Evolutionary conservation across 1,140 invertebrate species (phyloP).

Genomic region (Camponotus vicinus): DNA sequence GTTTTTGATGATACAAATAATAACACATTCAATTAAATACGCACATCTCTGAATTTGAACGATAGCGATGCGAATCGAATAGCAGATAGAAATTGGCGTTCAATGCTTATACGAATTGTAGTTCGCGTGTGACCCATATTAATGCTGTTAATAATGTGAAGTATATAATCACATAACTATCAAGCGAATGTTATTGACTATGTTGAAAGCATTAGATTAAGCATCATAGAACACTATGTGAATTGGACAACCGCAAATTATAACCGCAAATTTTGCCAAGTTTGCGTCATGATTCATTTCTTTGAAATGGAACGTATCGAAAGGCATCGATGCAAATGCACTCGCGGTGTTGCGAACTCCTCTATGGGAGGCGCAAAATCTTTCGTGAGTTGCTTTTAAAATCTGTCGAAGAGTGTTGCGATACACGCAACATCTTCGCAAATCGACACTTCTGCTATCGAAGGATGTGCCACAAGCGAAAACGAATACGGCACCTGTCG

Average conservation of each 20-base stretch:
- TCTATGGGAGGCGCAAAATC: neutral
- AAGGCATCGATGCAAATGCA: slow-evolving; percentile 5
- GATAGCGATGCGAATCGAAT: slow-evolving; percentile 31
- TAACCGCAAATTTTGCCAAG: slow-evolving; percentile 8
- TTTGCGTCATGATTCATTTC: neutral
- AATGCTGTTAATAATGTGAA: slow-evolving; percentile 52
- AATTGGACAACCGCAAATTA: slow-evolving; percentile 17
- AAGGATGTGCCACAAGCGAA: neutral
- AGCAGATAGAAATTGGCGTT: slow-evolving; percentile 41
- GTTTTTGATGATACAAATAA: slow-evolving; percentile 58
- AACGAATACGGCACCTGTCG: slow-evolving; percentile 27
- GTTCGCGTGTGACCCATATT: slow-evolving; percentile 24
- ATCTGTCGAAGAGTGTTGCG: slow-evolving; percentile 36
- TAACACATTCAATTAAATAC: slow-evolving; percentile 55
- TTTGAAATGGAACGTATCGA: neutral
- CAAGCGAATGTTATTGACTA: slow-evolving; percentile 44
- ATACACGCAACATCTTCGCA: neutral
- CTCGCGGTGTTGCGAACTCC: slow-evolving; percentile 23
- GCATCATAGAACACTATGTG: neutral
- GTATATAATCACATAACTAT: slow-evolving; percentile 49
- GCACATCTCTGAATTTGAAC: slow-evolving; percentile 27
- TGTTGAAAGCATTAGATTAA: slow-evolving; percentile 17
- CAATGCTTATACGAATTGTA: slow-evolving; percentile 52
- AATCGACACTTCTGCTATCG: too few relatives aligned
- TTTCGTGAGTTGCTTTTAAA: slow-evolving; percentile 25